These are phyloP conservation scores for Piprites chloris DNA, from an alignment of 2,113 vertebrate species.

Conservation along the genomic window DNA sequence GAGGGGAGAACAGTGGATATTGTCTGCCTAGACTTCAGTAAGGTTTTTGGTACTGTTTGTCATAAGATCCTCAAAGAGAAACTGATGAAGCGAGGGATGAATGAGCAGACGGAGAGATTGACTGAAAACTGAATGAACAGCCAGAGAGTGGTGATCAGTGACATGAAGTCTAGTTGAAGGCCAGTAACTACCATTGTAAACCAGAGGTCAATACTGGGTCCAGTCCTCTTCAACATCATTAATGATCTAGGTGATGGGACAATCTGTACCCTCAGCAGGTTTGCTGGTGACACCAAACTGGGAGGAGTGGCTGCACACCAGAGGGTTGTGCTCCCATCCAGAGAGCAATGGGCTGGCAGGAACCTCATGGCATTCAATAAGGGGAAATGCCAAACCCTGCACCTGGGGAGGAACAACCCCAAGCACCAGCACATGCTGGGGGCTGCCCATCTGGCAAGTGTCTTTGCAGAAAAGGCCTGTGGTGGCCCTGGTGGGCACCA, in stretches of 20 bases:
- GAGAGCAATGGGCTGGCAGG: neutral
- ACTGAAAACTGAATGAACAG: neutral
- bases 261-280: neutral
- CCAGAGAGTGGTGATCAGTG: neutral
- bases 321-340: neutral
- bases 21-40: neutral
- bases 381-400: neutral
- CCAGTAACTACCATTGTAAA: accelerated
- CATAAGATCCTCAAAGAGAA: neutral
- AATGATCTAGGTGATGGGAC: neutral
- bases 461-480: neutral
- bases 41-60: neutral
- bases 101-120: neutral
- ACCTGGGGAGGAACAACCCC: accelerated
- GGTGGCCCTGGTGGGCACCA: neutral
- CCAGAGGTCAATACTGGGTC: accelerated
- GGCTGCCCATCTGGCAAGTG: neutral
- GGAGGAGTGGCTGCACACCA: neutral
- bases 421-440: neutral
- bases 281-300: neutral
- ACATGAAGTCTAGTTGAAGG: neutral
- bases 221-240: neutral
- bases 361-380: neutral
- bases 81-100: neutral
- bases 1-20: neutral